Percentiles rank a stretch among this genome's conserved stretches.
phyloP scores from a whole-genome alignment of 2,113 vertebrate genomes.

The Sisor rabdophorus region DNA sequence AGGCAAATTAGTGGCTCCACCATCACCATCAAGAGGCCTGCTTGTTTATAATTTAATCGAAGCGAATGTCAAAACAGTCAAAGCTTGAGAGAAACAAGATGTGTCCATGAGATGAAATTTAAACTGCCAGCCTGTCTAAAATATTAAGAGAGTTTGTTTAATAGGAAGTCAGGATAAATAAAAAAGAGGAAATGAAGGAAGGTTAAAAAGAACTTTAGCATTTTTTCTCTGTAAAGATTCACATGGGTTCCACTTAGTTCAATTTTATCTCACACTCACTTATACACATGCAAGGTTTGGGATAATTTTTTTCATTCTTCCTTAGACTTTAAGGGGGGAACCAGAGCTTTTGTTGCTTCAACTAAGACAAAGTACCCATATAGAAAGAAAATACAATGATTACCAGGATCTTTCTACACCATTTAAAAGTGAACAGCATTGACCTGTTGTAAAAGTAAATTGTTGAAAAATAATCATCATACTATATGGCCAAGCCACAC shows the following conservation, averaged over 20 bases:
- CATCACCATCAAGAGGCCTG: slow-evolving; percentile 99
- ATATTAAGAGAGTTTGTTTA: slow-evolving; percentile 99
- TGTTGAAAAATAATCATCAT: background rate
- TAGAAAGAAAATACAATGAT: slow-evolving; percentile 65
- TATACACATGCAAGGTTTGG: background rate
- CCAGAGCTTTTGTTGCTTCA: slow-evolving; percentile 63
- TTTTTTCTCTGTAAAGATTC: slow-evolving; percentile 57
- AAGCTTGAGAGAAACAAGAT: slow-evolving; percentile 99
- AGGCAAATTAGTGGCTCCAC: slow-evolving; percentile 99
- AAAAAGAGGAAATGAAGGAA: background rate
- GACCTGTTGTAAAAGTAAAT: slow-evolving; percentile 72
- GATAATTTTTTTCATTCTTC: background rate
- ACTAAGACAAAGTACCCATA: slow-evolving; percentile 61
- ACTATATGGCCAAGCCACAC: background rate
- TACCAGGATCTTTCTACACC: slow-evolving; percentile 57
- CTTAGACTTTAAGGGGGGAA: slow-evolving; percentile 57
- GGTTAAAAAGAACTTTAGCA: slow-evolving; percentile 22
- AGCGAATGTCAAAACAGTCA: slow-evolving; percentile 99
- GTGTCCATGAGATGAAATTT: slow-evolving; percentile 99
- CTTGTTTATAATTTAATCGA: slow-evolving; percentile 99
- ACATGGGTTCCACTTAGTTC: slow-evolving; percentile 37
- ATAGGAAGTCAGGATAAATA: slow-evolving; percentile 69
- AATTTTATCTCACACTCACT: slow-evolving; percentile 9
- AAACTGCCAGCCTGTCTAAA: slow-evolving; percentile 98
- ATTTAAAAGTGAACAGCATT: slow-evolving; percentile 74